Conservation (phyloP, 2,113 vertebrate genomes). For the Poeciliopsis turrubarensis region DNA sequence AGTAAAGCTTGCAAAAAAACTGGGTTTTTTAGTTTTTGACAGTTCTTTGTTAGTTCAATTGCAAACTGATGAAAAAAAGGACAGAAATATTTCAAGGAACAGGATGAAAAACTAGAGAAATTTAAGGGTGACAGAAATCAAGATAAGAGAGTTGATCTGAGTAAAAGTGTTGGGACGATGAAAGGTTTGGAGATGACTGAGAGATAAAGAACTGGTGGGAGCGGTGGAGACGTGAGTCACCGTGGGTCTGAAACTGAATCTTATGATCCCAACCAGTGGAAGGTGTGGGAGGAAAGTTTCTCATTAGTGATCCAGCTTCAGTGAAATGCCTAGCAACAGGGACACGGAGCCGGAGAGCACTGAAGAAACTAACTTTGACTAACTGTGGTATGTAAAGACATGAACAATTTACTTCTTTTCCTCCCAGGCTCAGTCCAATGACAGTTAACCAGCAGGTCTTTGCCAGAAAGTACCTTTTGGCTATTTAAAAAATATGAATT, state of each 20-base stretch:
- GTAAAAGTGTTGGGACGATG: neutral
- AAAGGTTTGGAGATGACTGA: constrained; percentile 1
- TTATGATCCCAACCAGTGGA: constrained; percentile 15
- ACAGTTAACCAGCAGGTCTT: neutral
- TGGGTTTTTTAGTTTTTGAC: neutral
- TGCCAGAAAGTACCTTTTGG: too few species aligned
- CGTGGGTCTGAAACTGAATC: constrained; percentile 29
- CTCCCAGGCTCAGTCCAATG: neutral
- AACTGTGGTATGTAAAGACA: neutral
- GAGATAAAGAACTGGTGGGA: neutral
- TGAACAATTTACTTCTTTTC: neutral
- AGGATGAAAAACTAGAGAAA: neutral
- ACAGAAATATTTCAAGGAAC: neutral
- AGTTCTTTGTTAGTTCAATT: neutral
- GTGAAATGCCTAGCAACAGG: constrained; percentile 28
- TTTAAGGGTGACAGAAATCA: neutral
- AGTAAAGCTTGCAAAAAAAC: neutral
- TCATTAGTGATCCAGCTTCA: constrained; percentile 23
- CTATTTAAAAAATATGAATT: neutral
- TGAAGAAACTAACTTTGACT: neutral
- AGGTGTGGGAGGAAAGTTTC: constrained; percentile 48
- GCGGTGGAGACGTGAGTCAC: constrained; percentile 49
- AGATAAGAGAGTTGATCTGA: neutral
- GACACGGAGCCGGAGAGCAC: neutral
- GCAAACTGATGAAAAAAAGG: neutral